Percentiles rank a stretch among this genome's conserved stretches.
Evolutionary conservation across 2,888 invertebrate genomes (phyloP).

Genomic region (Drosophila robusta): DNA sequence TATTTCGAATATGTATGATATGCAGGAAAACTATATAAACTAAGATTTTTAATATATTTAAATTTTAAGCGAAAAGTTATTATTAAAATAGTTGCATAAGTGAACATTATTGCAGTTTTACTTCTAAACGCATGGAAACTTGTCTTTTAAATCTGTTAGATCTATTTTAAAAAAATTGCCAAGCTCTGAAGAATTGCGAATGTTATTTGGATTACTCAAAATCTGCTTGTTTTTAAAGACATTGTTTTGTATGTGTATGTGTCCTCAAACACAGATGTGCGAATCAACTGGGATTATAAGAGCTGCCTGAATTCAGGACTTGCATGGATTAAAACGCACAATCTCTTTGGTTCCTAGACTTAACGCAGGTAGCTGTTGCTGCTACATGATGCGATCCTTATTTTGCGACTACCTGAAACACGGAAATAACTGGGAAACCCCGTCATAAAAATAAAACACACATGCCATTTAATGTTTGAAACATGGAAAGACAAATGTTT

Average conservation of each 20-base stretch:
- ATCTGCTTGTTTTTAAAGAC: no score
- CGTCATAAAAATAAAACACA: slow-evolving; percentile 18
- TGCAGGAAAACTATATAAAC: slow-evolving; percentile 7
- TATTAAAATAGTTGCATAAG: slow-evolving; percentile 35
- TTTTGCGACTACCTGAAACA: slow-evolving; percentile 10
- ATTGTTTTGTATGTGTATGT: no score
- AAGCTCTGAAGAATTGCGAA: no score
- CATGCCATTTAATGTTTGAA: slow-evolving; percentile 57
- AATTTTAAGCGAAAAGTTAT: slow-evolving; percentile 27
- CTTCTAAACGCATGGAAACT: neutral
- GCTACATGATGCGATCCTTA: neutral
- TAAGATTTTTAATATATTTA: slow-evolving; percentile 4
- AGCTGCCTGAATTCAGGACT: slow-evolving; percentile 2
- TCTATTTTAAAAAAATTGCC: no score
- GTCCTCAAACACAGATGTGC: no score
- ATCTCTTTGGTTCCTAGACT: neutral
- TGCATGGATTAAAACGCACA: slow-evolving; percentile 1
- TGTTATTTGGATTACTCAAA: no score
- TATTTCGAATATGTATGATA: slow-evolving; percentile 26
- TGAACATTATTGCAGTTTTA: slow-evolving; percentile 6
- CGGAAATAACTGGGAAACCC: neutral
- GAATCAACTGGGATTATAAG: no score
- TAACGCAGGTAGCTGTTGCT: slow-evolving; percentile 21
- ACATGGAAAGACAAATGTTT: slow-evolving; percentile 74
- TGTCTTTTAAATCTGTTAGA: neutral